Evolutionary conservation across 2,888 invertebrate genomes (phyloP).

Genomic region (Sycophila texana): DNA sequence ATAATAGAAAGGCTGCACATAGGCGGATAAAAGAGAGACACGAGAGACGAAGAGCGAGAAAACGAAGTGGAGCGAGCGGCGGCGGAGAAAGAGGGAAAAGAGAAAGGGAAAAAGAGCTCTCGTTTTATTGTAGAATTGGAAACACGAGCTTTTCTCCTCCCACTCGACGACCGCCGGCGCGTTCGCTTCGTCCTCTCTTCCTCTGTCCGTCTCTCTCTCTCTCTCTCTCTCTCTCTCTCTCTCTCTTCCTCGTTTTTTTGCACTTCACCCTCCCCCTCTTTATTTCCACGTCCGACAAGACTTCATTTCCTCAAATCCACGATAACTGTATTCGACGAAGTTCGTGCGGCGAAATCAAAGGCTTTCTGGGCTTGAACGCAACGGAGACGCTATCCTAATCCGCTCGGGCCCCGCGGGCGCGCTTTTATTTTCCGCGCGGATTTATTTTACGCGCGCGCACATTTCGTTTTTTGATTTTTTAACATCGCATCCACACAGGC

Average conservation of each 20-base stretch:
- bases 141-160: constrained; percentile 54
- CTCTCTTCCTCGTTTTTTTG: background rate
- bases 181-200: constrained; percentile 34
- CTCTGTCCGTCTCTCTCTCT: constrained; percentile 9
- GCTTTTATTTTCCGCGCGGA: constrained; percentile 6
- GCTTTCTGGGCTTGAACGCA: constrained; percentile 1
- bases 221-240: background rate
- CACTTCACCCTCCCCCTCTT: constrained; percentile 9
- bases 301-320: constrained; percentile 54
- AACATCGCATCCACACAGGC: background rate
- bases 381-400: constrained; percentile 30
- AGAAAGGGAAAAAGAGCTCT: background rate
- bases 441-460: background rate
- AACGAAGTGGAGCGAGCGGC: constrained; percentile 18
- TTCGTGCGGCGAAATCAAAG: constrained; percentile 52
- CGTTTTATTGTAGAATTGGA: constrained; percentile 55
- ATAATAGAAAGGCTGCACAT: constrained; percentile 24
- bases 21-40: constrained; percentile 27
- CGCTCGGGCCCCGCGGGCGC: background rate
- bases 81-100: background rate
- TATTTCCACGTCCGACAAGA: constrained; percentile 51
- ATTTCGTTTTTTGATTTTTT: constrained; percentile 3
- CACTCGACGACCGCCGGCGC: background rate
- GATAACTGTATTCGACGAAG: constrained; percentile 54
- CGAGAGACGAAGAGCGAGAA: constrained; percentile 11